Evolutionary conservation across 2,888 invertebrate genomes (phyloP).

Genomic region (Litoditis marina): DNA sequence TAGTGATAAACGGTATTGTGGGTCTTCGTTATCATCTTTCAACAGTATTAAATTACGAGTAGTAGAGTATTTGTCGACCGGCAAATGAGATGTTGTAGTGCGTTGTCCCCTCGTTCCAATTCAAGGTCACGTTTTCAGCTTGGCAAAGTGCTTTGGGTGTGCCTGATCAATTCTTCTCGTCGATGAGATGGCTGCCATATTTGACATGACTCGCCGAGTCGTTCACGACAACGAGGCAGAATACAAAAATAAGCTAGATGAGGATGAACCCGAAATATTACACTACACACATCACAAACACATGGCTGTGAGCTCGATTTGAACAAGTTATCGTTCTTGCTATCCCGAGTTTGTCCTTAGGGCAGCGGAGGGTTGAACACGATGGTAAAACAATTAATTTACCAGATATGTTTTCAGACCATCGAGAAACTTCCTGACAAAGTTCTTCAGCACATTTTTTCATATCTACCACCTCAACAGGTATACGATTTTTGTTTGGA

Average conservation of each 20-base stretch:
- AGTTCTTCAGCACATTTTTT: conserved; percentile 81
- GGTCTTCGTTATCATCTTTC: too few relatives aligned
- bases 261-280: not conserved
- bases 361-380: not conserved
- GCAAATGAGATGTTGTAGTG: too few relatives aligned
- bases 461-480: conserved; percentile 30
- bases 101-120: too few relatives aligned
- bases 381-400: not conserved
- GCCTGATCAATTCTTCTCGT: too few relatives aligned
- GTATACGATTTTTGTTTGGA: conserved; percentile 6
- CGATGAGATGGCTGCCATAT: conserved; percentile 57
- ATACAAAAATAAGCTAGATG: conserved; percentile 11
- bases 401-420: conserved; percentile 49
- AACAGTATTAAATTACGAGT: too few relatives aligned
- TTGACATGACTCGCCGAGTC: conserved; percentile 56
- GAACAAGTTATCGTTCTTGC: not conserved
- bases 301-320: not conserved
- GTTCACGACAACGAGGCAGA: conserved; percentile 45
- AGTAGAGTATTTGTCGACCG: too few relatives aligned
- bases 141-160: too few relatives aligned
- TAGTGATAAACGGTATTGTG: too few relatives aligned
- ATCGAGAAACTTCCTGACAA: conserved; percentile 82
- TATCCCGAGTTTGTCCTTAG: not conserved
- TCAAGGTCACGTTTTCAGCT: too few relatives aligned
- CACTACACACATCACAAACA: too few relatives aligned